Conservation (phyloP, 2,888 invertebrate genomes). For the Mesochorus sp. region DNA sequence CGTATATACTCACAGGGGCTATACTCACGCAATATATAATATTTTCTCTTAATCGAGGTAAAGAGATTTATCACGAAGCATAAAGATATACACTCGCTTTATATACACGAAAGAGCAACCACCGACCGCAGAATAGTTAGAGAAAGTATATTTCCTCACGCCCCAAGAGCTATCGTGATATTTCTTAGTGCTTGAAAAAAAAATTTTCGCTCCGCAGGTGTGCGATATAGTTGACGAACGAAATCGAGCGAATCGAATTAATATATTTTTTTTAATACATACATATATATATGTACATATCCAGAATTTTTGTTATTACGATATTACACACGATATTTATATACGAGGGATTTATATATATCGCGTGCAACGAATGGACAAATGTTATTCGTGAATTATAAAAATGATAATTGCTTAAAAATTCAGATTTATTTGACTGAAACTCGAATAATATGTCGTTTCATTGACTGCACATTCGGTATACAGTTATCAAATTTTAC, state of each 20-base stretch:
- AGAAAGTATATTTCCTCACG: constrained; percentile 51
- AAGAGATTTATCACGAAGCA: constrained; percentile 27
- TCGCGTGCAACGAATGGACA: background rate
- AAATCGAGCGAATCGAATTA: constrained; percentile 20
- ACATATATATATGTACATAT: background rate
- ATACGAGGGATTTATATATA: no score
- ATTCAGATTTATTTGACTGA: no score
- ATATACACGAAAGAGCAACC: constrained; percentile 28
- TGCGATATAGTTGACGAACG: constrained; percentile 17
- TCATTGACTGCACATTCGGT: no score
- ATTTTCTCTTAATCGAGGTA: constrained; percentile 60
- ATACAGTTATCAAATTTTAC: no score
- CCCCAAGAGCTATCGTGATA: background rate
- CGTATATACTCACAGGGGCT: constrained; percentile 7
- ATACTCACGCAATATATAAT: constrained; percentile 58
- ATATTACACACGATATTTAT: no score
- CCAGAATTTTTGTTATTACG: background rate
- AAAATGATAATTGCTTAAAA: no score
- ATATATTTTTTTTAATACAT: no score
- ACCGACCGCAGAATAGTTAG: constrained; percentile 57
- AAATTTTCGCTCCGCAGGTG: background rate
- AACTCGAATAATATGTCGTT: no score
- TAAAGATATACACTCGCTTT: background rate
- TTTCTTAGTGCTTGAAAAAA: background rate
- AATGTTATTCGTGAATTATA: no score